Evolutionary conservation across 2,888 invertebrate genomes (phyloP).

Genomic region (Rhorus exstirpatorius): DNA sequence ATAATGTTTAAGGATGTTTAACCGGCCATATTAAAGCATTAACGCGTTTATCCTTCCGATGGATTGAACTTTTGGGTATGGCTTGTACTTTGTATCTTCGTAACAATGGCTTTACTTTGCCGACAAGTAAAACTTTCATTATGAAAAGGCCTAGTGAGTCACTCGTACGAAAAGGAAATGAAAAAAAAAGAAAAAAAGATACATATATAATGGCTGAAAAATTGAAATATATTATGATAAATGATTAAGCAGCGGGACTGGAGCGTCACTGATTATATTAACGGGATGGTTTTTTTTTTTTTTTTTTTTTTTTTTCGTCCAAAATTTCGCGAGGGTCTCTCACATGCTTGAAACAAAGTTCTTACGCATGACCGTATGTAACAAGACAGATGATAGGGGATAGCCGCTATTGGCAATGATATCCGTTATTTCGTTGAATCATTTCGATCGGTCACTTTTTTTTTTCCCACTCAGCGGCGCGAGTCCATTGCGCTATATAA

Average conservation of each 20-base stretch:
- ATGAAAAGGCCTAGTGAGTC: constrained; percentile 76
- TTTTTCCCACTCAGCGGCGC: not conserved
- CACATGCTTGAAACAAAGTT: constrained; percentile 54
- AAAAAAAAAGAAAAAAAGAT: constrained; percentile 32
- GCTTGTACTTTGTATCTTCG: constrained; percentile 62
- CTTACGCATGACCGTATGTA: constrained; percentile 68
- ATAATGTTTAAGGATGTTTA: constrained; percentile 65
- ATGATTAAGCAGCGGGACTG: constrained; percentile 17
- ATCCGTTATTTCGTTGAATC: not conserved
- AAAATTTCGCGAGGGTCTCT: constrained; percentile 43
- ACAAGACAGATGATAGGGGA: constrained; percentile 25
- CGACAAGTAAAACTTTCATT: constrained; percentile 73
- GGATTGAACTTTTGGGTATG: constrained; percentile 37
- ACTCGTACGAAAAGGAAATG: constrained; percentile 59
- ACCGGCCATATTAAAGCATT: constrained; percentile 67
- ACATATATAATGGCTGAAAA: constrained; percentile 19
- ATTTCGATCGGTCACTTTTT: too few species aligned
- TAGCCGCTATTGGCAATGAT: not conserved
- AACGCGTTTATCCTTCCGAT: constrained; percentile 59
- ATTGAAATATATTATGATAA: constrained; percentile 34
- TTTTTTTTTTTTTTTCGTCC: constrained; percentile 7
- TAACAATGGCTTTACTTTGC: constrained; percentile 53
- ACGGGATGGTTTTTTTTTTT: constrained; percentile 21
- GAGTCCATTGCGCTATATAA: too few species aligned
- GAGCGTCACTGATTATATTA: constrained; percentile 34